Conservation (phyloP, 2,888 invertebrate species). For the Drosophila macrospina region DNA sequence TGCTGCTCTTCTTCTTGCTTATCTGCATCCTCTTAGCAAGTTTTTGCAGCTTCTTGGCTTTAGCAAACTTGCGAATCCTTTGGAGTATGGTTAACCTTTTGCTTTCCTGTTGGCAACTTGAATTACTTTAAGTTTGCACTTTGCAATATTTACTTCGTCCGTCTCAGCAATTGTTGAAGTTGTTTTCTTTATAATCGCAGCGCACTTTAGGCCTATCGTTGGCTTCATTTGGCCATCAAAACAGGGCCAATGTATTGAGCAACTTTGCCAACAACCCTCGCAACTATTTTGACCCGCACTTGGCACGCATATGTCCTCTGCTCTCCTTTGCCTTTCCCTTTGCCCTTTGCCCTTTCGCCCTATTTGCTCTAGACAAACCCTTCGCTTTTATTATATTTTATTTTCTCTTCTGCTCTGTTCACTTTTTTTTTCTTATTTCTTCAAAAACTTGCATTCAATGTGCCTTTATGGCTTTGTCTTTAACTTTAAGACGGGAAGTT, state of each 20-base stretch:
- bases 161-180: slow-evolving; percentile 41
- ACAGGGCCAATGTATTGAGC: slow-evolving; percentile 24
- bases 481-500: slow-evolving; percentile 22
- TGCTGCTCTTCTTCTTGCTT: slow-evolving; percentile 3
- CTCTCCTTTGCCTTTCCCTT: not conserved
- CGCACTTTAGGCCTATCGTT: slow-evolving; percentile 34
- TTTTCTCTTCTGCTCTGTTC: slow-evolving; percentile 5
- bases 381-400: not conserved
- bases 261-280: slow-evolving; percentile 17
- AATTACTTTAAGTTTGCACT: slow-evolving; percentile 64
- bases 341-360: slow-evolving; percentile 10
- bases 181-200: not conserved
- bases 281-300: slow-evolving; percentile 27
- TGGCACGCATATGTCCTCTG: not conserved
- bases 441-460: slow-evolving; percentile 45
- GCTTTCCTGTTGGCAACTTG: slow-evolving; percentile 52
- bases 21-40: slow-evolving; percentile 43
- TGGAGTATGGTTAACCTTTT: slow-evolving; percentile 47
- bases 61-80: slow-evolving; percentile 40
- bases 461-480: slow-evolving; percentile 43
- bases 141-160: slow-evolving; percentile 40
- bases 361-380: slow-evolving; percentile 29
- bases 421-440: slow-evolving; percentile 31
- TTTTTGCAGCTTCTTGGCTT: slow-evolving; percentile 47
- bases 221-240: slow-evolving; percentile 68